A percentile compares a stretch with the other conserved stretches of the same genome.
phyloP scores from a whole-genome alignment of 2,888 invertebrate genomes.

The Silvanus unidentatus region DNA sequence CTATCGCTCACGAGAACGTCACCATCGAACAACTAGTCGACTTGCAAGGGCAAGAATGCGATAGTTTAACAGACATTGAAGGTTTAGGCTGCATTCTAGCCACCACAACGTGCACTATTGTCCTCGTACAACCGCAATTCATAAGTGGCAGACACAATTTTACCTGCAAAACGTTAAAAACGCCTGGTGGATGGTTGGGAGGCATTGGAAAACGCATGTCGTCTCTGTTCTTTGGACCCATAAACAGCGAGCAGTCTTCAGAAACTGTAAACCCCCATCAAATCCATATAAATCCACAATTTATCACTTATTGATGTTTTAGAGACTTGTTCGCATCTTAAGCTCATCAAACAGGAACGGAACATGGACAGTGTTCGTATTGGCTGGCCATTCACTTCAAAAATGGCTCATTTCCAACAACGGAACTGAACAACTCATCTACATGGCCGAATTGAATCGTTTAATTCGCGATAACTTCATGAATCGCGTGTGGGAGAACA shows the following conservation, averaged over 20 bases:
- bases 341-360: slow-evolving; percentile 45
- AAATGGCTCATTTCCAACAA: slow-evolving; percentile 67
- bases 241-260: slow-evolving; percentile 54
- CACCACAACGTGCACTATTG: slow-evolving; percentile 85
- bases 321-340: slow-evolving; percentile 64
- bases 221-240: slow-evolving; percentile 72
- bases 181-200: slow-evolving; percentile 78
- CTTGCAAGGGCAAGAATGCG: slow-evolving; percentile 82
- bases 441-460: slow-evolving; percentile 69
- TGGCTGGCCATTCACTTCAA: slow-evolving; percentile 75
- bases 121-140: slow-evolving; percentile 60
- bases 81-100: slow-evolving; percentile 76
- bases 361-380: slow-evolving; percentile 59
- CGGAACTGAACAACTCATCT: slow-evolving; percentile 64
- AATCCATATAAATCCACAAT: slow-evolving; percentile 2
- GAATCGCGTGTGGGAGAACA: slow-evolving; percentile 59
- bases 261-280: slow-evolving; percentile 50
- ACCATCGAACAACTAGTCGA: slow-evolving; percentile 81
- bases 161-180: slow-evolving; percentile 60
- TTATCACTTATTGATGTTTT: slow-evolving; percentile 8
- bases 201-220: slow-evolving; percentile 79
- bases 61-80: slow-evolving; percentile 62
- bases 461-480: slow-evolving; percentile 62
- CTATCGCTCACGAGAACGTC: slow-evolving; percentile 79
- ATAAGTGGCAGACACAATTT: slow-evolving; percentile 64